Conservation (phyloP, 2,113 vertebrate genomes). For the Muscicapa adusta region DNA sequence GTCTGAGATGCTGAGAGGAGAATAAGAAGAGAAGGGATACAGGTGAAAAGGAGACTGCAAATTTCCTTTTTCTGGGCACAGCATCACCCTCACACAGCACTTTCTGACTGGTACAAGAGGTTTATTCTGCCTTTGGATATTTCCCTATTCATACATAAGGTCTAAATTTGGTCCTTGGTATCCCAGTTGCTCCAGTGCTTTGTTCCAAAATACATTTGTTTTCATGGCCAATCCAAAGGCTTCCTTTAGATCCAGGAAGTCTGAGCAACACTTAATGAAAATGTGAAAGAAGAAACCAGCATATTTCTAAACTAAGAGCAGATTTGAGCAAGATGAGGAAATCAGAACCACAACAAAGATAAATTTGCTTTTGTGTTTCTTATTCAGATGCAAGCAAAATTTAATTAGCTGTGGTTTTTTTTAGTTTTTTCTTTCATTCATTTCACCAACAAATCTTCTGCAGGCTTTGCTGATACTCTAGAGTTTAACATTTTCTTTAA, state of each 20-base stretch:
- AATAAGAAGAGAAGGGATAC: not conserved
- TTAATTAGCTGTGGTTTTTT: not conserved
- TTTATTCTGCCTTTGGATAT: not conserved
- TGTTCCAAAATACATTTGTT: not conserved
- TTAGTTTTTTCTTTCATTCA: not conserved
- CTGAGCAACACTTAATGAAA: constrained; percentile 11
- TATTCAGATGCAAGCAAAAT: constrained; percentile 43
- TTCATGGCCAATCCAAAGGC: not conserved
- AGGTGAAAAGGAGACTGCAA: not conserved
- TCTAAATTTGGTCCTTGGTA: not conserved
- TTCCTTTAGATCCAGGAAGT: not conserved
- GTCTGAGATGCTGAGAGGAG: accelerated
- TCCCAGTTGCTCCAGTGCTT: not conserved
- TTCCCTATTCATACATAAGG: not conserved
- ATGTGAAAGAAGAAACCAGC: constrained; percentile 21
- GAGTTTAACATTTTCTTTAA: constrained; percentile 34
- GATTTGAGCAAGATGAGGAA: constrained; percentile 27
- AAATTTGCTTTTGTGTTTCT: constrained; percentile 27
- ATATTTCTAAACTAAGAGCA: constrained; percentile 48
- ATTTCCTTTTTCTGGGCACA: not conserved
- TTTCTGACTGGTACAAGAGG: not conserved
- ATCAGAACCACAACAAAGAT: constrained; percentile 38
- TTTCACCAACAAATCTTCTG: not conserved
- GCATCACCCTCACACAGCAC: not conserved
- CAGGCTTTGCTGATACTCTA: not conserved